Evolutionary conservation across 2,888 invertebrate genomes (phyloP).

Genomic region (Spilarctia lutea): DNA sequence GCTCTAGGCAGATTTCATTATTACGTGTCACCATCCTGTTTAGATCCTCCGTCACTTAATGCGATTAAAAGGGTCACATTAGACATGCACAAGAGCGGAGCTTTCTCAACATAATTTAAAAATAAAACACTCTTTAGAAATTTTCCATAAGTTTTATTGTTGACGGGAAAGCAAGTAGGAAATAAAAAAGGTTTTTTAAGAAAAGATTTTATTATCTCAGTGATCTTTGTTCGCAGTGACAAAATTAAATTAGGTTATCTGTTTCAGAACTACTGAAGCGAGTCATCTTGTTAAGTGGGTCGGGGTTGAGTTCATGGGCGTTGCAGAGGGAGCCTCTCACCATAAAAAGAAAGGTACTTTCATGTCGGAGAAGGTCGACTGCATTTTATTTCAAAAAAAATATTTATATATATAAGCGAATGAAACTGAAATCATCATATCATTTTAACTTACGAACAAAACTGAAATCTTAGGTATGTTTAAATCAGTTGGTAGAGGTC

Average conservation of each 20-base stretch:
- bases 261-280: conserved; percentile 94
- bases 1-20: conserved; percentile 73
- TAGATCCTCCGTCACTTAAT: conserved; percentile 72
- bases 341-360: conserved; percentile 89
- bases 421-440: not conserved
- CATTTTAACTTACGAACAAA: not conserved
- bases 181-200: conserved; percentile 63
- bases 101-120: conserved; percentile 60
- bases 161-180: conserved; percentile 40
- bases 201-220: conserved; percentile 66
- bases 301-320: conserved; percentile 97
- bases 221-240: conserved; percentile 70
- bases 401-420: not conserved
- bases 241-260: conserved; percentile 79
- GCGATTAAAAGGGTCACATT: conserved; percentile 73
- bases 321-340: conserved; percentile 93
- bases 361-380: conserved; percentile 48
- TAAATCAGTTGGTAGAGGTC: not conserved
- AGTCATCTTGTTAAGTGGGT: conserved; percentile 95
- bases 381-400: conserved; percentile 23
- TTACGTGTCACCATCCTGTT: conserved; percentile 70
- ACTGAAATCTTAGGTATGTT: not conserved
- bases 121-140: conserved; percentile 55
- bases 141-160: conserved; percentile 46
- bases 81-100: conserved; percentile 63